Evolutionary conservation across 2,888 invertebrate genomes (phyloP), one percentile per base, ranked within the genome.

Genomic region (Euzophera pinguis): DNA sequence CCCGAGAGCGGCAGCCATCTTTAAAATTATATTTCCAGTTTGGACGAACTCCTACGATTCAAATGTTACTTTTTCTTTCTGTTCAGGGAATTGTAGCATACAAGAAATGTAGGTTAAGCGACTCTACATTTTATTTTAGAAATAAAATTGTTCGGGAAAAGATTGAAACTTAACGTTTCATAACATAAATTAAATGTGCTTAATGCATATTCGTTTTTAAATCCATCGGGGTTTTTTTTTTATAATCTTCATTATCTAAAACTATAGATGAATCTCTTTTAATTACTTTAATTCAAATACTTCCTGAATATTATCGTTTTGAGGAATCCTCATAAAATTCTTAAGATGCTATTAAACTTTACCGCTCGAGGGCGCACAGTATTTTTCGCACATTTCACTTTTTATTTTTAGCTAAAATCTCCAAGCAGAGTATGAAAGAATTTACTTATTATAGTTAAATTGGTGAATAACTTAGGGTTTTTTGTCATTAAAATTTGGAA

Each of bases 21-120:
- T 90, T 87, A 88, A 88, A 90, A 85, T 86, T 82, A 86, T 87
- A 84, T 89, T 88, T 87, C 86, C 83, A 88, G 86, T 88, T 88
- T 81, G 79, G 78, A 67, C 73, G 79, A 79, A 78, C 81, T 84
- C 73, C 75, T 85, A 84, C 73, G 81, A 79, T 76, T 83, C 79
- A 73, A 73, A 71, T 66, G 69, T 64, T 66, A 72, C 73, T 74
- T 80, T 79, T 76, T 77, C 73, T 73, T 70, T 70, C 69, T 71
- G 61, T 65, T 55, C 66, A 66, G 66, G 65, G 61, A 59, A 56
- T 61, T 63, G 62, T 74, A 77, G 75, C 56, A 71, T 74, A 79
- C 63, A 71, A 57, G 61, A 67, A 73, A 63, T 60, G 57, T 48
- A 51, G 64, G 53, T 62, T 62, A 53, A 48, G 50, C 53, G 27